phyloP scores from a whole-genome alignment of 2,888 invertebrate species.

The Copidosoma aretas region DNA sequence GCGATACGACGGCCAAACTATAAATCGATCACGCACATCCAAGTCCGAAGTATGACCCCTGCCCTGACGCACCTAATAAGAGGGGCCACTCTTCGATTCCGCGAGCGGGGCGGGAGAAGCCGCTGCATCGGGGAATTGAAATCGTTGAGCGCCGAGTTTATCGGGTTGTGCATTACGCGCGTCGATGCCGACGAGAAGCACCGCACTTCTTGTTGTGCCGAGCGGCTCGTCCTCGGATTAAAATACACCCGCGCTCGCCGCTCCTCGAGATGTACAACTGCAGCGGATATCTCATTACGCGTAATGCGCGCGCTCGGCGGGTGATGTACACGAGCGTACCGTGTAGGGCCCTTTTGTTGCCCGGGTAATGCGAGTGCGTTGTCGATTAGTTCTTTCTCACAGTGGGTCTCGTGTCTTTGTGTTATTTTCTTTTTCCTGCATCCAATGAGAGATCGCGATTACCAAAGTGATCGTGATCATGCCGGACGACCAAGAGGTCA shows the following conservation, averaged over 20 bases:
- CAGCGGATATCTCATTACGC: slow-evolving; percentile 21
- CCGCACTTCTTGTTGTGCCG: slow-evolving; percentile 9
- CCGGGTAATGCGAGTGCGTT: slow-evolving; percentile 4
- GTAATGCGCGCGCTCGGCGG: neutral
- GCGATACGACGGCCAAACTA: too few species aligned
- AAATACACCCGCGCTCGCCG: slow-evolving; percentile 10
- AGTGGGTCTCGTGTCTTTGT: neutral
- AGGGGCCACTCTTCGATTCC: slow-evolving; percentile 30
- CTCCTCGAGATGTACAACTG: too few species aligned
- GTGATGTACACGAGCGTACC: too few species aligned
- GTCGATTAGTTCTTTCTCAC: slow-evolving; percentile 9
- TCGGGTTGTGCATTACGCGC: slow-evolving; percentile 15
- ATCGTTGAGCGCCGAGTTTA: slow-evolving; percentile 35
- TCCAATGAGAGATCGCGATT: too few species aligned
- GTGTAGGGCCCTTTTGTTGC: neutral
- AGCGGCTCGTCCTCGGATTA: slow-evolving; percentile 28
- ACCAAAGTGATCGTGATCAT: too few species aligned
- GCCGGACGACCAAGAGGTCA: too few species aligned
- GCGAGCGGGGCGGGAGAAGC: neutral
- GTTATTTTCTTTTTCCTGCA: neutral
- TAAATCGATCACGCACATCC: too few species aligned
- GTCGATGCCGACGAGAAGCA: slow-evolving; percentile 17
- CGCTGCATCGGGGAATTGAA: slow-evolving; percentile 23
- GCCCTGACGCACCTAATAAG: too few species aligned
- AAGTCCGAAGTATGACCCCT: too few species aligned